phyloP scores from a whole-genome alignment of 2,797 vertebrate genomes.

The Sarcophilus harrisii region DNA sequence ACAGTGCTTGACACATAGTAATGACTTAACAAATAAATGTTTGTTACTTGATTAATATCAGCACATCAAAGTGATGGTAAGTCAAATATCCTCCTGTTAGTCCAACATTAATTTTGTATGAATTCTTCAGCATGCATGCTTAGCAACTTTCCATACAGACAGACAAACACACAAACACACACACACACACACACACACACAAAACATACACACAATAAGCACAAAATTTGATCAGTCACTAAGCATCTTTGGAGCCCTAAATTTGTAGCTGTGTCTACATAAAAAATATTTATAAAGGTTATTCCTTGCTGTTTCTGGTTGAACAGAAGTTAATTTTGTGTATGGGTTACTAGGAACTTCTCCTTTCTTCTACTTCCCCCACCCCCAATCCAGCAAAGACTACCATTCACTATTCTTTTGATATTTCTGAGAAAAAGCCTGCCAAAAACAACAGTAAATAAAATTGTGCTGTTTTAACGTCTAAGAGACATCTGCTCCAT shows the following conservation, averaged over 20 bases:
- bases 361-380: background rate
- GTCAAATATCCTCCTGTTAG: background rate
- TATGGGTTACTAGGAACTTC: background rate
- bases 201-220: background rate
- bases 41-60: background rate
- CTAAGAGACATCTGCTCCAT: background rate
- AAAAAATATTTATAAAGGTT: background rate
- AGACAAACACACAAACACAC: background rate
- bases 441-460: background rate
- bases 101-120: background rate
- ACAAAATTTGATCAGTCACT: background rate
- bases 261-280: background rate
- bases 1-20: background rate
- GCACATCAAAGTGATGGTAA: background rate
- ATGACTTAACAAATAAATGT: background rate
- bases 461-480: background rate
- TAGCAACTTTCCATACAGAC: background rate
- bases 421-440: too few species aligned
- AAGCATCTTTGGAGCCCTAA: background rate
- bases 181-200: background rate
- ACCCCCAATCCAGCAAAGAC: background rate
- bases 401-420: background rate
- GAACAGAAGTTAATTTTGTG: background rate
- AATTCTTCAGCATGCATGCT: background rate
- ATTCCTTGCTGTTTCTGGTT: background rate